Conservation (phyloP, 1,140 invertebrate genomes). For the Arctopsyche grandis region DNA sequence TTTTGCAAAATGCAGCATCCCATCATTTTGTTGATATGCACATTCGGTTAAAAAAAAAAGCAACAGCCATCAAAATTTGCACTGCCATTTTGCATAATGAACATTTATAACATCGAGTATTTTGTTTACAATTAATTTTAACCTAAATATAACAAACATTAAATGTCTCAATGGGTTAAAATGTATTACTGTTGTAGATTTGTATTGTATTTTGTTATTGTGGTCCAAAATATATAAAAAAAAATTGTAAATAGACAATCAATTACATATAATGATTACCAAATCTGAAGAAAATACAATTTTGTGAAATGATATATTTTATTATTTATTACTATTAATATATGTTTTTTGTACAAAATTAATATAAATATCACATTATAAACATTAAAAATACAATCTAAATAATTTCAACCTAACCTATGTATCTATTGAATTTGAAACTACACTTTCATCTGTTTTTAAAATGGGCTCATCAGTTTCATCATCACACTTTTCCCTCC, state of each 20-base stretch:
- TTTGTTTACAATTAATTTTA: background rate
- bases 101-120: too few relatives aligned
- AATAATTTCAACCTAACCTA: too few relatives aligned
- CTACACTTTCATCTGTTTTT: background rate
- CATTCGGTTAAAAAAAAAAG: too few relatives aligned
- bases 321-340: too few relatives aligned
- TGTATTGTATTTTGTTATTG: constrained; percentile 49
- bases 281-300: constrained; percentile 15
- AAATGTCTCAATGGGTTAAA: constrained; percentile 22
- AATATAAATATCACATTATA: too few relatives aligned
- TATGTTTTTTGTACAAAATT: too few relatives aligned
- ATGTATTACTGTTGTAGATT: constrained; percentile 49
- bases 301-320: background rate
- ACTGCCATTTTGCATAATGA: too few relatives aligned
- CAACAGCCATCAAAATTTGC: too few relatives aligned
- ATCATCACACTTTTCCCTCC: constrained; percentile 93
- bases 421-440: background rate
- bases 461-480: constrained; percentile 69
- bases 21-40: background rate
- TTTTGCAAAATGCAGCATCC: background rate
- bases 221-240: constrained; percentile 49
- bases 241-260: constrained; percentile 46
- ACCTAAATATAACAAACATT: background rate
- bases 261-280: constrained; percentile 8
- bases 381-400: too few relatives aligned